Percentiles rank a stretch among this genome's conserved stretches.
phyloP scores from a whole-genome alignment of 2,888 invertebrate genomes.

The Sarcophaga caerulescens region DNA sequence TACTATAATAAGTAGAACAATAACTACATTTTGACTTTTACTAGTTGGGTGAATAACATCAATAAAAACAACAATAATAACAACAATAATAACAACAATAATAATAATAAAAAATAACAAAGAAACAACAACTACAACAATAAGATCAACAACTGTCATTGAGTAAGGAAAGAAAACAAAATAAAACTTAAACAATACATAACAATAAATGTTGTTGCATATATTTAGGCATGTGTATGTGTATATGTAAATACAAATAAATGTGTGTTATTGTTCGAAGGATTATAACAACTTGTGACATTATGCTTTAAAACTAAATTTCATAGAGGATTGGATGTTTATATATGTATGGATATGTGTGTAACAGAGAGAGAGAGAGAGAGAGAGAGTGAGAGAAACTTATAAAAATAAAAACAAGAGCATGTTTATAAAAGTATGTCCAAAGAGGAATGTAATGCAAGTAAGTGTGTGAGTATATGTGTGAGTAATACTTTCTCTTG shows the following conservation, averaged over 20 bases:
- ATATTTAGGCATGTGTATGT: too few relatives aligned
- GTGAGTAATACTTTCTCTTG: not conserved
- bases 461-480: not conserved
- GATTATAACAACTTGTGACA: conserved; percentile 19
- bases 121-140: not conserved
- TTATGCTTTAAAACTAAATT: not conserved
- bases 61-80: conserved; percentile 32
- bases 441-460: too few relatives aligned
- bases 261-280: not conserved
- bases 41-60: conserved; percentile 4
- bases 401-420: too few relatives aligned
- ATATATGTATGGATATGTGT: not conserved
- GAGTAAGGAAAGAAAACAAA: not conserved
- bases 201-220: too few relatives aligned
- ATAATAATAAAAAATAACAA: conserved; percentile 29
- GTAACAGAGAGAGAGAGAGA: too few relatives aligned
- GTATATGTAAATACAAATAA: too few relatives aligned
- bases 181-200: not conserved
- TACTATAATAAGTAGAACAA: conserved; percentile 22
- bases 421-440: too few relatives aligned
- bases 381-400: too few relatives aligned
- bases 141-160: not conserved
- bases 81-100: conserved; percentile 28
- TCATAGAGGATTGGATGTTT: not conserved
- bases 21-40: conserved; percentile 10